Percentiles rank a stretch among this genome's conserved stretches.
Conservation (phyloP, 2,113 vertebrate genomes). For the Stercorarius parasiticus region DNA sequence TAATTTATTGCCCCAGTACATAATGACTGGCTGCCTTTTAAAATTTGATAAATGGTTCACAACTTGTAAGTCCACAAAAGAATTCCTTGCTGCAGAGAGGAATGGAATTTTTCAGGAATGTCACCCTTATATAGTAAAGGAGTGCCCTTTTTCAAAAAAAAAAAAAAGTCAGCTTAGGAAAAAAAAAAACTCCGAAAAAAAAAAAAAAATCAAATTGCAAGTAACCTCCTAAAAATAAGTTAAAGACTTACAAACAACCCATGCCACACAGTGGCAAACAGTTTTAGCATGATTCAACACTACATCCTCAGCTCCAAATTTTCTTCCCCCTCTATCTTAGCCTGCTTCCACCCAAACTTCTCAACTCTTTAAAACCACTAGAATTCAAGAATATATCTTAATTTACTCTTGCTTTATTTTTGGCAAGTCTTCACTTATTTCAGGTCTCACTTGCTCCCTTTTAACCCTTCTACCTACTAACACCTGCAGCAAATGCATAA, state of each 20-base stretch:
- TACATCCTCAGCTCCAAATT: neutral
- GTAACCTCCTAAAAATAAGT: conserved; percentile 13
- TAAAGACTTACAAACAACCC: neutral
- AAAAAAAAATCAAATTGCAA: neutral
- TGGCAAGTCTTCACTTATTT: neutral
- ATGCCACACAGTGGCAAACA: conserved; percentile 48
- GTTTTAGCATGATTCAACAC: neutral
- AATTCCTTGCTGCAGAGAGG: neutral
- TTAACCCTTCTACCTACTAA: neutral
- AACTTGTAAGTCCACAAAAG: neutral
- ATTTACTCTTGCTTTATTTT: neutral
- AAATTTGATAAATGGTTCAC: neutral
- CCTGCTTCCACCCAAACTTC: neutral
- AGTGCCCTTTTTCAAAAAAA: neutral
- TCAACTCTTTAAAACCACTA: neutral
- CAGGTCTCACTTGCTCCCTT: neutral
- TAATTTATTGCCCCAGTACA: neutral
- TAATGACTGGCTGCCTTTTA: neutral
- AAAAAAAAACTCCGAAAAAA: neutral
- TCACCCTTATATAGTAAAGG: neutral
- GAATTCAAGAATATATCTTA: neutral
- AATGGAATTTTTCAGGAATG: conserved; percentile 1
- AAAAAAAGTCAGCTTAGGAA: neutral
- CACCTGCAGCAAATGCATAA: neutral
- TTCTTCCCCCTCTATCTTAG: neutral